Evolutionary conservation across 1,140 invertebrate species (phyloP), one percentile per base, ranked within the genome.

Genomic region (Leptinotarsa undecemlineata): DNA sequence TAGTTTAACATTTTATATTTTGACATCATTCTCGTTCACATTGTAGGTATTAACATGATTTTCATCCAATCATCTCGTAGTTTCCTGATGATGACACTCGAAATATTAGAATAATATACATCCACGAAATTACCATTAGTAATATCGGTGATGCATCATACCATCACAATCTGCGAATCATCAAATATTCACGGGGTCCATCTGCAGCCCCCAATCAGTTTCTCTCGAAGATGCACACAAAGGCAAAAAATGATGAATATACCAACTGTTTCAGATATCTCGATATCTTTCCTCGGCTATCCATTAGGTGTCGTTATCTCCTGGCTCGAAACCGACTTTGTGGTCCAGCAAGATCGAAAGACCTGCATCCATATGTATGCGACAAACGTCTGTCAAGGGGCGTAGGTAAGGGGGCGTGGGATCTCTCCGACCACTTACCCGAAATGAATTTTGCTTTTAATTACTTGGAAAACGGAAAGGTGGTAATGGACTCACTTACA

Each of bases 301-400:
- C 62, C 62, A 21, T 64, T 21, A 19, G 60, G 60, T 61, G 60
- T 61, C 60, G 60, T 61, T 61, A 61, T 61, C 60, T 61, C 17
- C 20, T n/a, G 20, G 20, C 11, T 61, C 5, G 17, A 20, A 61
- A n/a, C 20, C 62, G 62, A 26, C 19, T 20, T 64, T 64, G 62
- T 26, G 62, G 62, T 64, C 62, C 62, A 64, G 23, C 20, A 64
- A 75, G 71, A 57, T 72, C 74, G 74, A 77, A 75, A 76, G 71
- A 68, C 71, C 71, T 76, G 74, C 78, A 81, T 82, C 79, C 80
- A 81, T 81, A 82, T 82, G 81, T 81, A 82, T 81, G 80, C 80
- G 79, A 81, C 81, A 81, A 77, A 76, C 80, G 78, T 76, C 74
- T 64, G 62, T 64, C 62, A 64, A 64, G 19, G 62, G 62, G 62